Base-by-base conservation (phyloP, 2,888 invertebrate genomes). In the Petrolisthes manimaculis region DNA sequence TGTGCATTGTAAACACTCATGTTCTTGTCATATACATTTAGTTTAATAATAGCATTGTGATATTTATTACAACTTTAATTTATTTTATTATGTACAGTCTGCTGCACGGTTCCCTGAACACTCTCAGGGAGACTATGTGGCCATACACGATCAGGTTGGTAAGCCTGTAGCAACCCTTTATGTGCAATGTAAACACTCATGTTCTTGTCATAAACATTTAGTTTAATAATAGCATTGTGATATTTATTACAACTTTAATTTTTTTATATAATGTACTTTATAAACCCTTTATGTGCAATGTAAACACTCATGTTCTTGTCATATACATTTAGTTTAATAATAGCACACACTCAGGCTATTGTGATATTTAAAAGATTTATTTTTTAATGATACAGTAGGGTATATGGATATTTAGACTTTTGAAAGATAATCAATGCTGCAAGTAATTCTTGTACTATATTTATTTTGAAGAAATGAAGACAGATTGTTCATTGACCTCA, bases 171-270 rank as follows among this genome's bases (percentile, higher is more conserved):
- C n/a, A n/a, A n/a, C n/a, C n/a, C n/a, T n/a, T n/a, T n/a, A 67
- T 67, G 67, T 67, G 67, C 67, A 67, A 67, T 67, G 67, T 67
- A 67, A 67, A 67, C 67, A 67, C 67, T 67, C 67, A 67, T 67
- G 67, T 67, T 67, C 67, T 67, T 67, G 67, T 67, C 67, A 67
- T 67, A n/a, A n/a, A 67, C 67, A 8, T 67, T 67, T 67, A 67
- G 67, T 67, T 67, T 67, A 67, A 67, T 67, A 67, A 14, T 14
- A 67, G 14, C 14, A 67, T 67, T 67, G 67, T 67, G 67, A 67
- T 67, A 14, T 67, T n/a, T n/a, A n/a, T n/a, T n/a, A n/a, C n/a
- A n/a, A n/a, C n/a, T n/a, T n/a, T n/a, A n/a, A n/a, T n/a, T n/a
- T n/a, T n/a, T n/a, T n/a, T n/a, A n/a, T n/a, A n/a, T n/a, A n/a